Evolutionary conservation across 2,888 invertebrate genomes (phyloP).

Genomic region (Holacanthella duospinosa): DNA sequence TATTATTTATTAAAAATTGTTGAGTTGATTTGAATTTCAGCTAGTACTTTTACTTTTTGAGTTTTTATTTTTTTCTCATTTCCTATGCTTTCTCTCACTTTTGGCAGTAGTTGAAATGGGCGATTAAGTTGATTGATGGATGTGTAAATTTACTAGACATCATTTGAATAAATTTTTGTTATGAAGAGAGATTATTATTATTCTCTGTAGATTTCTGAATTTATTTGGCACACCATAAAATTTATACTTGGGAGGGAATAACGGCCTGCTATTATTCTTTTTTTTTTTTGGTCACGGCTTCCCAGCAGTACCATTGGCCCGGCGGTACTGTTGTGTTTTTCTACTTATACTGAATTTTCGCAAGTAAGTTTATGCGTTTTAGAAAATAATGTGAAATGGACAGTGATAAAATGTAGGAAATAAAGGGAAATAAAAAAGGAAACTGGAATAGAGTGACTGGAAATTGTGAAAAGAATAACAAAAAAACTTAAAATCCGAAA

Average conservation of each 20-base stretch:
- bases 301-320: no score
- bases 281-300: not conserved
- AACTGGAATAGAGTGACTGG: not conserved
- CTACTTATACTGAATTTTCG: not conserved
- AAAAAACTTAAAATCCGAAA: not conserved
- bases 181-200: not conserved
- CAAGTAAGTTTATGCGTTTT: not conserved
- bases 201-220: constrained; percentile 1
- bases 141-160: not conserved
- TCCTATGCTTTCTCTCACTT: no score
- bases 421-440: constrained; percentile 2
- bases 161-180: not conserved
- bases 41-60: no score
- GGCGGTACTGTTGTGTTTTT: no score
- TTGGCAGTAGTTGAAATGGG: no score
- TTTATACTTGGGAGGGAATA: not conserved
- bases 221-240: not conserved
- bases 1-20: no score
- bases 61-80: not conserved
- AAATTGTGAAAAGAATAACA: not conserved
- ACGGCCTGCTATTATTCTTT: not conserved
- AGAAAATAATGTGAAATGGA: constrained; percentile 2
- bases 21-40: no score
- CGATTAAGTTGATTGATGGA: constrained; percentile 4
- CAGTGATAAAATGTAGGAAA: constrained; percentile 6